Evolutionary conservation across 2,113 vertebrate genomes (phyloP), one percentile per base, ranked within the genome.

Genomic region (Poecile atricapillus): DNA sequence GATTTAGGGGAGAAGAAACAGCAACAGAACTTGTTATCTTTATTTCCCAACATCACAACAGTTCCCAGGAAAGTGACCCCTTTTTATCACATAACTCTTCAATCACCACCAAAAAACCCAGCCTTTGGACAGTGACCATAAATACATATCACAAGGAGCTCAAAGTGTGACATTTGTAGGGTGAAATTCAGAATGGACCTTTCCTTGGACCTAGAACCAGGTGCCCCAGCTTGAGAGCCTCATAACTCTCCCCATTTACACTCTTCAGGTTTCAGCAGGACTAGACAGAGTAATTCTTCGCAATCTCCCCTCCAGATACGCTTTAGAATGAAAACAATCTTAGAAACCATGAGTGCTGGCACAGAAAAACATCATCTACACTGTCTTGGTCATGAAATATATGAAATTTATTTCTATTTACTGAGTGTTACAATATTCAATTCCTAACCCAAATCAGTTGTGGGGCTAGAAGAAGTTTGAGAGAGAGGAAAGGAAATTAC

Each of bases 401-500:
- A 65, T 52, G 63, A 43, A 31, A 62, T 79, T 62, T 83, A 21
- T 81, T 69, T 56, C 31, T 78, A 31, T 93, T 82, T 93, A 81
- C 70, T 39, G 44, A 84, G 56, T 52, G 64, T 50, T 68, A 75
- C 47, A 49, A 64, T 56, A 83, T 64, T 70, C n/a, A 75, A 35
- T 50, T 19, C 44, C 44, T 81, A 67, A 65, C 23, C 50, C 16
- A 7, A 35, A 14, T 52, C 59, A 60, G 30, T 9, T 55, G 70
- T n/a, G 44, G 56, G 53, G 15, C 8, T 47, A 39, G 44, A 74
- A 94, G 59, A 25, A 74, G 71, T 25, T 73, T 75, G 83, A 64
- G 87, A 68, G 67, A 81, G 79, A 65, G 56, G 60, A 94, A 71
- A 87, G 80, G 71, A 85, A 95, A 95, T 97, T 95, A 97, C 97